Evolutionary conservation across 2,888 invertebrate species (phyloP).

Genomic region (Thelaira solivaga): DNA sequence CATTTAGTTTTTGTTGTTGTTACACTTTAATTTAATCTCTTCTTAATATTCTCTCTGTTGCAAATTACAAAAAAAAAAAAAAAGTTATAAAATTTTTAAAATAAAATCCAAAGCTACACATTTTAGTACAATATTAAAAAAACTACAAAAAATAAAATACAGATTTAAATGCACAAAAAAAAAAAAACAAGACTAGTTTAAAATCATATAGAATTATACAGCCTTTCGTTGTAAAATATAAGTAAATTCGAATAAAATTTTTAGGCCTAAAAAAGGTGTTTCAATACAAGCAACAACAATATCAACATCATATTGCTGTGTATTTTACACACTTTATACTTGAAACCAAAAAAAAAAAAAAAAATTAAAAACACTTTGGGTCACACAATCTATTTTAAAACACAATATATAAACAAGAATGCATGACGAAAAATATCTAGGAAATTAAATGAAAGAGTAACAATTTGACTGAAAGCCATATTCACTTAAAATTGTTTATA

Average conservation of each 20-base stretch:
- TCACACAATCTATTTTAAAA: too few species aligned
- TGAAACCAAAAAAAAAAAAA: neutral
- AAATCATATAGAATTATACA: slow-evolving; percentile 53
- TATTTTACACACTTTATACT: neutral
- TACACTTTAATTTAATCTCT: slow-evolving; percentile 41
- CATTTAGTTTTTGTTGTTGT: slow-evolving; percentile 16
- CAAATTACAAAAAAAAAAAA: slow-evolving; percentile 7
- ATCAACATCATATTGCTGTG: slow-evolving; percentile 25
- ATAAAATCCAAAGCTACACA: slow-evolving; percentile 8
- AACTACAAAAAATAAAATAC: slow-evolving; percentile 2
- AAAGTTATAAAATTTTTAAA: slow-evolving; percentile 4
- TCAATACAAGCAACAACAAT: slow-evolving; percentile 19
- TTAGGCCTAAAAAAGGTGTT: slow-evolving; percentile 63
- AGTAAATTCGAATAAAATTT: slow-evolving; percentile 24
- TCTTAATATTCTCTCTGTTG: slow-evolving; percentile 49
- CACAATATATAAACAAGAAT: too few species aligned
- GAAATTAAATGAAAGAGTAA: too few species aligned
- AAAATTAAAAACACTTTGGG: slow-evolving; percentile 14
- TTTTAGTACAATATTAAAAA: slow-evolving; percentile 29
- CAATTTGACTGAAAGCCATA: too few species aligned
- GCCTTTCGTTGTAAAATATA: slow-evolving; percentile 49
- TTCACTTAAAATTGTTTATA: too few species aligned
- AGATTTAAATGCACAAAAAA: slow-evolving; percentile 27
- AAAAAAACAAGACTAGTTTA: slow-evolving; percentile 20
- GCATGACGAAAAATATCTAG: too few species aligned